Conservation (phyloP, 2,888 invertebrate genomes). For the Agrotis segetum region DNA sequence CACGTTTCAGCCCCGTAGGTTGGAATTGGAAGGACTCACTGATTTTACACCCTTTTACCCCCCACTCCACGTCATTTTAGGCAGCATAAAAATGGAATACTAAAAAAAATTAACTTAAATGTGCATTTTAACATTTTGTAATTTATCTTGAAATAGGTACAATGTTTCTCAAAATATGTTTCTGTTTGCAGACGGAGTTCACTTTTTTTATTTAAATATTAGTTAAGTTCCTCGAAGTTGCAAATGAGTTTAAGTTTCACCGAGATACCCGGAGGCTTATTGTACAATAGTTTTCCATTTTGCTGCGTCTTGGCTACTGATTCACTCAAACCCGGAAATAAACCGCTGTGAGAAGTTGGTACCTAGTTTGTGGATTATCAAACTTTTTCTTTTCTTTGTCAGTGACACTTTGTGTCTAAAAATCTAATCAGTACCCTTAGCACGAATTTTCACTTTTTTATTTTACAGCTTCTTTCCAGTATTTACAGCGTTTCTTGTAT, state of each 20-base stretch:
- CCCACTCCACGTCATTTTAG: too few relatives aligned
- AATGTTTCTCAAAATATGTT: too few relatives aligned
- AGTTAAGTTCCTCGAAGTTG: slow-evolving; percentile 34
- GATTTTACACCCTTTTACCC: too few relatives aligned
- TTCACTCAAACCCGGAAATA: slow-evolving; percentile 24
- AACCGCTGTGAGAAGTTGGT: slow-evolving; percentile 27
- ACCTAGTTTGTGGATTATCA: neutral
- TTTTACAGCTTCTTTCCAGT: too few relatives aligned
- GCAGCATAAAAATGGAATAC: too few relatives aligned
- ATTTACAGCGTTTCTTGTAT: too few relatives aligned
- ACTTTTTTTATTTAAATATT: slow-evolving; percentile 6
- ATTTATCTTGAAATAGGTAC: neutral
- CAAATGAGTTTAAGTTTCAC: slow-evolving; percentile 46
- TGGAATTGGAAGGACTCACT: too few relatives aligned
- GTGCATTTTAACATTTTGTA: neutral
- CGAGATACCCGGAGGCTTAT: slow-evolving; percentile 26
- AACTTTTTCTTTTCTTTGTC: slow-evolving; percentile 4
- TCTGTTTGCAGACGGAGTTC: neutral
- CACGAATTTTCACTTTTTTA: too few relatives aligned
- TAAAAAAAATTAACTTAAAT: too few relatives aligned
- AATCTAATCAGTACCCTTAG: neutral
- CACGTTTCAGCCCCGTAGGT: too few relatives aligned
- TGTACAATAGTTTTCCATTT: slow-evolving; percentile 36
- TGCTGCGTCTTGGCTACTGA: slow-evolving; percentile 28
- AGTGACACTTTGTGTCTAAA: neutral